phyloP scores from a whole-genome alignment of 1,140 invertebrate genomes.

The Ceratina japonica region DNA sequence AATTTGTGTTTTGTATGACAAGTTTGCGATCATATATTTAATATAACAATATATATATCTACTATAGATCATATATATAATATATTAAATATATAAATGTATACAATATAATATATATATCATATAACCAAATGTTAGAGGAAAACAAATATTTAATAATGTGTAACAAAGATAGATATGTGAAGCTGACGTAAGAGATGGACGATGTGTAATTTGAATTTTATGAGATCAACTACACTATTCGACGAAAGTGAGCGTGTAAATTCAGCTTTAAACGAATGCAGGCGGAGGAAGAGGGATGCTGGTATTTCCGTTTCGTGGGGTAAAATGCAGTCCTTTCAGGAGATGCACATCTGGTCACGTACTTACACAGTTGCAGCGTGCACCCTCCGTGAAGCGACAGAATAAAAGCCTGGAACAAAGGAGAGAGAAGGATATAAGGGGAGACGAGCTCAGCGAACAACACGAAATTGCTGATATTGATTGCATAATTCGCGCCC shows the following conservation, averaged over 20 bases:
- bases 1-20: too few relatives aligned
- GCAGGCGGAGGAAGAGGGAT: not conserved
- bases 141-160: too few relatives aligned
- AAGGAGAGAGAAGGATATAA: not conserved
- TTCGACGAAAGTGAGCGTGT: not conserved
- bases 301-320: slow-evolving; percentile 35
- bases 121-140: too few relatives aligned
- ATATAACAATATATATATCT: too few relatives aligned
- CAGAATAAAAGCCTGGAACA: not conserved
- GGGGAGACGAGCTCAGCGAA: not conserved
- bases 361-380: slow-evolving; percentile 18
- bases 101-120: too few relatives aligned
- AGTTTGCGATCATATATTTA: too few relatives aligned
- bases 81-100: too few relatives aligned
- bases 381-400: slow-evolving; percentile 1
- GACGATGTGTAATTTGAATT: too few relatives aligned
- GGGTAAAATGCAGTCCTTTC: slow-evolving; percentile 28
- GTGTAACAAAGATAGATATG: too few relatives aligned
- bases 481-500: not conserved
- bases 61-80: too few relatives aligned
- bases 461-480: slow-evolving; percentile 16
- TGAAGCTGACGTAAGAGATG: too few relatives aligned
- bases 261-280: not conserved
- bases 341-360: slow-evolving; percentile 38
- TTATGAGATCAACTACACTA: too few relatives aligned